phyloP scores from a whole-genome alignment of 2,797 vertebrate species.

The Pangasius krempfi region DNA sequence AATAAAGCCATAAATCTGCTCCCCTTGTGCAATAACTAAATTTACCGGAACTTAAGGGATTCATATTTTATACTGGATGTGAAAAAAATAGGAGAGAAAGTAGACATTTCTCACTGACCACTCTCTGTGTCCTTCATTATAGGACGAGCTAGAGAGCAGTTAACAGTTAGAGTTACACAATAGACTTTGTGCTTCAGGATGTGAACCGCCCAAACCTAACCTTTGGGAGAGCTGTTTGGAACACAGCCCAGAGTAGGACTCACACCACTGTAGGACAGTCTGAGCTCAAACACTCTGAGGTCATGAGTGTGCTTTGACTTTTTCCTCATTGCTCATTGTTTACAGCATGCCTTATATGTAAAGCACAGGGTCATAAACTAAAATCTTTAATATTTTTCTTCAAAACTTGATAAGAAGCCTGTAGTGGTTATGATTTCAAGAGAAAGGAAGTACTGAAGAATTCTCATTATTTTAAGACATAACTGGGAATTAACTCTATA shows the following conservation, averaged over 20 bases:
- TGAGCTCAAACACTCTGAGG: neutral
- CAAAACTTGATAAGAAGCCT: neutral
- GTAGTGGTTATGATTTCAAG: neutral
- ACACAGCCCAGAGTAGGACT: neutral
- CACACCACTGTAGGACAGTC: neutral
- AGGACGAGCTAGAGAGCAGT: neutral
- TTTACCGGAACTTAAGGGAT: neutral
- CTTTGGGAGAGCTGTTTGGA: constrained; percentile 24
- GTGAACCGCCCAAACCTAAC: constrained; percentile 15
- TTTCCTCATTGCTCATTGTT: neutral
- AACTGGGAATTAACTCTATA: neutral
- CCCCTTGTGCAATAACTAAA: neutral
- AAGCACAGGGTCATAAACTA: neutral
- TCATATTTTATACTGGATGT: neutral
- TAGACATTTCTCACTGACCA: neutral
- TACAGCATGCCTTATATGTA: neutral
- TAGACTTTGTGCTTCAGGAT: constrained; percentile 7
- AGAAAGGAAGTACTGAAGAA: neutral
- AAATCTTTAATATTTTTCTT: neutral
- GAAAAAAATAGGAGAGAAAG: neutral
- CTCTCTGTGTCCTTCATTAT: neutral
- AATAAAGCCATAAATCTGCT: neutral
- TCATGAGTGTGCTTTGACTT: neutral
- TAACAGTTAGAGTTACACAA: neutral
- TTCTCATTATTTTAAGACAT: neutral